phyloP scores from a whole-genome alignment of 2,888 invertebrate species.

The Diaprepes abbreviatus region DNA sequence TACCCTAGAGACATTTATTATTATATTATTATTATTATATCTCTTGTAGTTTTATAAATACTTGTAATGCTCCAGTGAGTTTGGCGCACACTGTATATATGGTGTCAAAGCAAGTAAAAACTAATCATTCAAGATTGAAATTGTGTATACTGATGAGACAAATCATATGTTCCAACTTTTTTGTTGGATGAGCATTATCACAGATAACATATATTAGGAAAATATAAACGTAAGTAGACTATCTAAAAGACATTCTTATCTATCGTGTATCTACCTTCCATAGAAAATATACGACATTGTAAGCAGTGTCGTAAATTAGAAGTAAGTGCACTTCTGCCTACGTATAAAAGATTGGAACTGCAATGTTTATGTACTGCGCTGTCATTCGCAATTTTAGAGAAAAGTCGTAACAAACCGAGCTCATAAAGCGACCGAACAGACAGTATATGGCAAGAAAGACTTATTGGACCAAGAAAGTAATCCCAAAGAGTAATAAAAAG shows the following conservation, averaged over 20 bases:
- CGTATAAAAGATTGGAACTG: slow-evolving; percentile 56
- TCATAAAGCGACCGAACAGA: slow-evolving; percentile 53
- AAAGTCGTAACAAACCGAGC: slow-evolving; percentile 54
- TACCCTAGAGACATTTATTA: too few relatives aligned
- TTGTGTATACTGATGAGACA: too few relatives aligned
- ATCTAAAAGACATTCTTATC: slow-evolving; percentile 37
- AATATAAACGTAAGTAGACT: neutral
- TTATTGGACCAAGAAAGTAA: slow-evolving; percentile 58
- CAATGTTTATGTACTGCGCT: slow-evolving; percentile 55
- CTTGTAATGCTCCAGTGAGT: too few relatives aligned
- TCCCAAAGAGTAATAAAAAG: slow-evolving; percentile 64
- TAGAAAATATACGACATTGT: slow-evolving; percentile 49
- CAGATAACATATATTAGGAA: too few relatives aligned
- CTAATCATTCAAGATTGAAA: too few relatives aligned
- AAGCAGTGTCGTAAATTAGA: slow-evolving; percentile 43
- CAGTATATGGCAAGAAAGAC: slow-evolving; percentile 50
- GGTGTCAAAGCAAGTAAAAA: too few relatives aligned
- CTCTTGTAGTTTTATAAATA: too few relatives aligned
- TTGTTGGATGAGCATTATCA: too few relatives aligned
- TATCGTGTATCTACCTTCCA: slow-evolving; percentile 30
- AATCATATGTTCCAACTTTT: too few relatives aligned
- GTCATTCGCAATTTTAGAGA: slow-evolving; percentile 57
- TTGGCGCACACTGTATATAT: too few relatives aligned
- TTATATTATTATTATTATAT: too few relatives aligned
- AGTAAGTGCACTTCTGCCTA: slow-evolving; percentile 46